A percentile compares a stretch with the other conserved stretches of the same genome.
These are phyloP conservation scores for Astreopora myriophthalma DNA, from an alignment of 64 coral and sea anemone genomes.

Conservation along the genomic window DNA sequence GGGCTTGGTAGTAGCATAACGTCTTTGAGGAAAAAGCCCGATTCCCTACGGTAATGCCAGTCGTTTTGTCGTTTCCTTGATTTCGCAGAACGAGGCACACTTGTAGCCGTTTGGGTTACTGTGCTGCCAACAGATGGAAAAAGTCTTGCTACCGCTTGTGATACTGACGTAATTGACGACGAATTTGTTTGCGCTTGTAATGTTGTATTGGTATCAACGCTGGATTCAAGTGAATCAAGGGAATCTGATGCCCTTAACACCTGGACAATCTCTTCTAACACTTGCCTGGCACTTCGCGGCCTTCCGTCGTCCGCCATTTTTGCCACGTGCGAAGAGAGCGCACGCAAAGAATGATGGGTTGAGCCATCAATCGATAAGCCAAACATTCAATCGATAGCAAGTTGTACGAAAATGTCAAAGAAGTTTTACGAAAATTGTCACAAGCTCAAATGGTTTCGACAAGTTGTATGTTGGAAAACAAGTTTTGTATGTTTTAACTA, in stretches of 20 bases:
- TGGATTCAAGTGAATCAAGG: background rate
- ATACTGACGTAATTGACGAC: background rate
- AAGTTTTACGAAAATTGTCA: background rate
- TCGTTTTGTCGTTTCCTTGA: constrained; percentile 11
- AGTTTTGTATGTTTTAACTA: background rate
- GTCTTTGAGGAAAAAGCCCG: constrained; percentile 14
- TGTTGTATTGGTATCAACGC: background rate
- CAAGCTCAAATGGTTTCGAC: background rate
- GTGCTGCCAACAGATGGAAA: background rate
- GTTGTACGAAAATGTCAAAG: background rate
- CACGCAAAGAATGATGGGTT: background rate
- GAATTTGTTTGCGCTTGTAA: background rate
- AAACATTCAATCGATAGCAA: background rate
- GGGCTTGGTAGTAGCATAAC: constrained; percentile 18
- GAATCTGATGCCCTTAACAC: background rate
- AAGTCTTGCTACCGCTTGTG: background rate
- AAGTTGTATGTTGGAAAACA: background rate
- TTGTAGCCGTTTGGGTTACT: background rate
- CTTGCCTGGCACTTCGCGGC: background rate
- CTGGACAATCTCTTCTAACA: background rate
- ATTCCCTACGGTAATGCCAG: background rate
- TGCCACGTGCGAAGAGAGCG: background rate
- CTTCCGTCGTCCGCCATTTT: background rate
- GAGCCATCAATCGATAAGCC: background rate
- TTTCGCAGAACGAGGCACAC: background rate